Evolutionary conservation across 2,888 invertebrate genomes (phyloP).

Genomic region (Melieria omissa): DNA sequence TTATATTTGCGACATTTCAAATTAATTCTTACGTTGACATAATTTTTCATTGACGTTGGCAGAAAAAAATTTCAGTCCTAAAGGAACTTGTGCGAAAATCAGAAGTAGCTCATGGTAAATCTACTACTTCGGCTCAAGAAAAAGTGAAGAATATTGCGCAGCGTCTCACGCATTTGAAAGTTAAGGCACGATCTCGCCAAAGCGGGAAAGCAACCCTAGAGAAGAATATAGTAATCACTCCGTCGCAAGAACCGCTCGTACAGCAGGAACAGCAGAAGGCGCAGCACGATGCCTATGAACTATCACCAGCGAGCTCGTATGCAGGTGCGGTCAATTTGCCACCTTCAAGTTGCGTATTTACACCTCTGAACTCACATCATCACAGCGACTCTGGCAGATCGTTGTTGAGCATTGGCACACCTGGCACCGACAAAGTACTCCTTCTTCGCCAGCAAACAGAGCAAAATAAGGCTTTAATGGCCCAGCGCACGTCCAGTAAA

Average conservation of each 20-base stretch:
- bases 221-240: conserved; percentile 32
- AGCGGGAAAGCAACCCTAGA: conserved; percentile 27
- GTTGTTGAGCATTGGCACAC: conserved; percentile 49
- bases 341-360: conserved; percentile 11
- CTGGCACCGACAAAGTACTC: conserved; percentile 69
- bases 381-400: conserved; percentile 30
- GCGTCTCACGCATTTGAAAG: conserved; percentile 56
- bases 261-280: conserved; percentile 15
- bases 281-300: conserved; percentile 13
- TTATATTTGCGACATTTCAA: conserved; percentile 2
- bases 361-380: conserved; percentile 34
- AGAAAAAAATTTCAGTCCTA: conserved; percentile 61
- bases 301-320: conserved; percentile 23
- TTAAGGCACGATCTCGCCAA: conserved; percentile 55
- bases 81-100: conserved; percentile 59
- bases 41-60: conserved; percentile 25
- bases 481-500: conserved; percentile 69
- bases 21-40: neutral
- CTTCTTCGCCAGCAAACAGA: conserved; percentile 70
- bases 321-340: neutral
- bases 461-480: conserved; percentile 69
- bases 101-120: conserved; percentile 56
- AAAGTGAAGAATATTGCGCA: conserved; percentile 61
- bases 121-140: conserved; percentile 57
- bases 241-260: conserved; percentile 18